Conservation (phyloP, 2,888 invertebrate genomes). For the Trisateles emortualis region DNA sequence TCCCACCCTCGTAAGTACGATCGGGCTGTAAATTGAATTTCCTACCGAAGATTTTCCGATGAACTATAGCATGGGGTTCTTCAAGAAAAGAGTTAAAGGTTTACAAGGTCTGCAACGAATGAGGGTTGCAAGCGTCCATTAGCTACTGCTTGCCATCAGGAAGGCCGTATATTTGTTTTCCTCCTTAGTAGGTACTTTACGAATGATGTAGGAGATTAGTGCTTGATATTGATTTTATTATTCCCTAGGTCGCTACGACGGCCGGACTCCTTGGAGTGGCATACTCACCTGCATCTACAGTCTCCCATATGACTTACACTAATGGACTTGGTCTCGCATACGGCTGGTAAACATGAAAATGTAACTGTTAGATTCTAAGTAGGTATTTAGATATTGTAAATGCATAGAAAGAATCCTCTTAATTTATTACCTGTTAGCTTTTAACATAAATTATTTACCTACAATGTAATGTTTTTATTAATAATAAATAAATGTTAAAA, state of each 20-base stretch:
- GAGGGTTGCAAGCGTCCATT: no score
- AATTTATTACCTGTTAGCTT: conserved; percentile 79
- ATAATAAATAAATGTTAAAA: no score
- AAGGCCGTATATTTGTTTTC: no score
- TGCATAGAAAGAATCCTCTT: conserved; percentile 75
- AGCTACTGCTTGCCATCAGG: no score
- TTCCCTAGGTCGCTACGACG: conserved; percentile 74
- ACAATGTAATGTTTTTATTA: conserved; percentile 40
- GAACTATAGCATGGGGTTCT: no score
- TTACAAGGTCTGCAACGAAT: no score
- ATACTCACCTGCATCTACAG: conserved; percentile 87
- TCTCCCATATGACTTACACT: conserved; percentile 88
- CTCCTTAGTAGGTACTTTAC: no score
- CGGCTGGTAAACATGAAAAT: conserved; percentile 75
- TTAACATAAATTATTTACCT: conserved; percentile 64
- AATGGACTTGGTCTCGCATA: conserved; percentile 86
- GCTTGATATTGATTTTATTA: conserved; percentile 1
- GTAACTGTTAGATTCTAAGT: conserved; percentile 15
- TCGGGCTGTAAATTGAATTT: no score
- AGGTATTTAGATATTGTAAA: conserved; percentile 36
- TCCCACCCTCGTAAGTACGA: no score
- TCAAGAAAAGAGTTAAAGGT: no score
- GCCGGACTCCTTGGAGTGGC: conserved; percentile 87
- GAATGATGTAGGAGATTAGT: no score
- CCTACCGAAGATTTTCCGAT: no score